Evolutionary conservation across 2,797 vertebrate species (phyloP).

Genomic region (Gobio occitaniae): DNA sequence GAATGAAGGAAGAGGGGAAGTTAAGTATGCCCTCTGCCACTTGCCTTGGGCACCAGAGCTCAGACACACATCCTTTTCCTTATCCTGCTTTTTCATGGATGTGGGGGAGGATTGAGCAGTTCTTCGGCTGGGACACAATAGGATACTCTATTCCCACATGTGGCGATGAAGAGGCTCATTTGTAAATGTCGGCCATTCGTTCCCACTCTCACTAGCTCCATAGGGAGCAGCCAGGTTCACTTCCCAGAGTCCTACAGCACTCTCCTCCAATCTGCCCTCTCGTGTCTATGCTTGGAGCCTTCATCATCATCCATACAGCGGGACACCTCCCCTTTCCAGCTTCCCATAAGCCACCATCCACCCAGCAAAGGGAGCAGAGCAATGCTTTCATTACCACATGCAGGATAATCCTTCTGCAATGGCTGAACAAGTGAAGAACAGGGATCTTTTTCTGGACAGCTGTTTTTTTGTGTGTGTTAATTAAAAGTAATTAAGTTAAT

Average conservation of each 20-base stretch:
- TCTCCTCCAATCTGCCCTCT: conserved; percentile 72
- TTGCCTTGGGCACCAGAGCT: conserved; percentile 40
- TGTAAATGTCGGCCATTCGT: conserved; percentile 59
- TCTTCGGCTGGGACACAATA: conserved; percentile 59
- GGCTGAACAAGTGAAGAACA: neutral
- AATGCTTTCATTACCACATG: conserved; percentile 27
- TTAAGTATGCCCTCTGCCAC: conserved; percentile 38
- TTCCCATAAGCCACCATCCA: conserved; percentile 61
- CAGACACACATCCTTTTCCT: conserved; percentile 39
- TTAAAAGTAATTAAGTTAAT: neutral
- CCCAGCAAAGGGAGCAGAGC: conserved; percentile 70
- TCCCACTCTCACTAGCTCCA: conserved; percentile 55
- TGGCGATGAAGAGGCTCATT: conserved; percentile 58
- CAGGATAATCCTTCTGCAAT: conserved; percentile 11
- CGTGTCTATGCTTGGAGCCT: conserved; percentile 66
- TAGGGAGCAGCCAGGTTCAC: conserved; percentile 72
- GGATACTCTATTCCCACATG: conserved; percentile 59
- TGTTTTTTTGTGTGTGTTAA: neutral
- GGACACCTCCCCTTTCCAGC: conserved; percentile 61
- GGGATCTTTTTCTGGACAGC: neutral
- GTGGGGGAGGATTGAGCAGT: conserved; percentile 49
- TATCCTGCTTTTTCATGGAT: conserved; percentile 45
- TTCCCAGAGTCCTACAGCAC: conserved; percentile 71
- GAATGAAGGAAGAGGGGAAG: conserved; percentile 43
- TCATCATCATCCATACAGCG: conserved; percentile 77